These are phyloP conservation scores for Isurus oxyrinchus DNA, from an alignment of 2,113 vertebrate genomes.

Conservation along the genomic window DNA sequence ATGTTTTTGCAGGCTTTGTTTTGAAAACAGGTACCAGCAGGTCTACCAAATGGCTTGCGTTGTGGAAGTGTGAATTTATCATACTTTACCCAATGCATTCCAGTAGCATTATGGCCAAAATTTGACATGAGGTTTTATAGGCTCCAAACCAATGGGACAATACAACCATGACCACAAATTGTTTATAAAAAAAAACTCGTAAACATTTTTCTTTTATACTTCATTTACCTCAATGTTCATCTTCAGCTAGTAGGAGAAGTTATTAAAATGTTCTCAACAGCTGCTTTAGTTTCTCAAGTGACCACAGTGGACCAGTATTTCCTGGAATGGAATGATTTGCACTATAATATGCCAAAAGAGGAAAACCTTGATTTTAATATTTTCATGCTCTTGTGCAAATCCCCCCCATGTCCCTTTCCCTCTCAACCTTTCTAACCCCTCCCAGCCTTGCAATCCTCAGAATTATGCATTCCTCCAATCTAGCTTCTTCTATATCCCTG, in stretches of 20 bases:
- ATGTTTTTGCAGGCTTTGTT: not conserved
- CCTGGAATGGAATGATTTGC: not conserved
- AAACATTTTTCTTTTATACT: not conserved
- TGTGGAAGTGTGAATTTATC: not conserved
- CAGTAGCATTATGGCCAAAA: too few species aligned
- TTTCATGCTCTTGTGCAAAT: not conserved
- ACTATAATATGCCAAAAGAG: not conserved
- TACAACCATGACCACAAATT: not conserved
- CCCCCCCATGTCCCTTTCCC: not conserved
- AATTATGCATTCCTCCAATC: not conserved
- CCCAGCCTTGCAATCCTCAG: not conserved
- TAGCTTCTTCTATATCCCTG: not conserved
- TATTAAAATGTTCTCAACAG: not conserved
- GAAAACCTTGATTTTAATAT: not conserved
- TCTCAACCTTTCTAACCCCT: not conserved
- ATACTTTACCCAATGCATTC: too few species aligned
- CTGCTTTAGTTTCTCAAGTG: not conserved
- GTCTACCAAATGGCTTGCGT: not conserved
- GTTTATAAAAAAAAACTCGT: not conserved
- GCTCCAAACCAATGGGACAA: too few species aligned
- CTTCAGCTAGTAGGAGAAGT: not conserved
- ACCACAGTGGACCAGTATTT: not conserved
- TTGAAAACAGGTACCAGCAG: not conserved
- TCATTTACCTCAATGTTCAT: not conserved
- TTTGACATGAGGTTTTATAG: too few species aligned